phyloP scores from a whole-genome alignment of 2,888 invertebrate genomes.

The Agrochola lota region DNA sequence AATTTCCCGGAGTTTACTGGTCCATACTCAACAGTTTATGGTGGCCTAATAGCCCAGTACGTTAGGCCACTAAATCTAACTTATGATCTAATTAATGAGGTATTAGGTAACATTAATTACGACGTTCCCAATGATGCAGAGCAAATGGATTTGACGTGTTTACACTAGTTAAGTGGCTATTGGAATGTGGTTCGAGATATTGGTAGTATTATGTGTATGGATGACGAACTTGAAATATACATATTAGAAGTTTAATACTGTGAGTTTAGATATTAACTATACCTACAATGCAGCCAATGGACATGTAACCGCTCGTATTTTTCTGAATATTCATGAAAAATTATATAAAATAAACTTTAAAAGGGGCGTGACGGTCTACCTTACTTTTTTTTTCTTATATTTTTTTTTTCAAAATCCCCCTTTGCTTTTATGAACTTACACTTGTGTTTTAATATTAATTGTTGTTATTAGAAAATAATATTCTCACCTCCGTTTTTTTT shows the following conservation, averaged over 20 bases:
- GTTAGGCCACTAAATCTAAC: conserved; percentile 53
- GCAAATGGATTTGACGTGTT: conserved; percentile 59
- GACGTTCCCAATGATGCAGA: conserved; percentile 46
- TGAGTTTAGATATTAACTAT: background rate
- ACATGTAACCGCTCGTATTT: too few species aligned
- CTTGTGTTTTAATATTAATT: too few species aligned
- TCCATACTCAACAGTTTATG: conserved; percentile 34
- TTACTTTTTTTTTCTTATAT: too few species aligned
- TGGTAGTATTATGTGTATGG: background rate
- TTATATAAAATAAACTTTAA: too few species aligned
- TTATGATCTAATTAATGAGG: conserved; percentile 63
- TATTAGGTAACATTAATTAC: conserved; percentile 64
- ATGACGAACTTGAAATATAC: background rate
- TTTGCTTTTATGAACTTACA: too few species aligned
- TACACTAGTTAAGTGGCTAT: conserved; percentile 28
- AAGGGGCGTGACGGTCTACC: too few species aligned
- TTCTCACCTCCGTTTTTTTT: too few species aligned
- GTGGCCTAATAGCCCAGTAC: conserved; percentile 41
- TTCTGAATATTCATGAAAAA: too few species aligned
- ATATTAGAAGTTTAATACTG: background rate
- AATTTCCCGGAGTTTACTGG: conserved; percentile 33
- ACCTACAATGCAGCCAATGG: too few species aligned
- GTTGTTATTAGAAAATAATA: too few species aligned
- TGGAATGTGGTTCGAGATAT: conserved; percentile 30
- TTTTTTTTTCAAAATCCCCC: too few species aligned